Percentiles rank a stretch among this genome's conserved stretches.
phyloP scores from a whole-genome alignment of 1,140 invertebrate species.

The Meloidogyne hapla region DNA sequence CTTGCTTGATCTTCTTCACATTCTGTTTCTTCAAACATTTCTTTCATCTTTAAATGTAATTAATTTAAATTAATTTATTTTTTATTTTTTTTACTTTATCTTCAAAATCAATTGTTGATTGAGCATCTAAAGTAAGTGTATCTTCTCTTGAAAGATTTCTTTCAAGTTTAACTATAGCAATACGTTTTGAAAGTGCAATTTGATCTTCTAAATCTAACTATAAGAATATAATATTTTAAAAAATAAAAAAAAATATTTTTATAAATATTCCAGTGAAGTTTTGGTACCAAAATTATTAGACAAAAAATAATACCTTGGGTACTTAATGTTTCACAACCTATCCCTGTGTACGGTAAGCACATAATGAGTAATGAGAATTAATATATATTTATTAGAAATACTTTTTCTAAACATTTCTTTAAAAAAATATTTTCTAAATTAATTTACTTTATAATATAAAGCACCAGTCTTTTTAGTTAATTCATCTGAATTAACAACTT shows the following conservation, averaged over 20 bases:
- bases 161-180: slow-evolving; percentile 58
- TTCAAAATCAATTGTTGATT: slow-evolving; percentile 60
- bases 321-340: no score
- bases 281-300: no score
- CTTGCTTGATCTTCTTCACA: slow-evolving; percentile 39
- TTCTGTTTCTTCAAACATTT: slow-evolving; percentile 61
- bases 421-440: no score
- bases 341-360: no score
- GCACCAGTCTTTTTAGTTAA: slow-evolving; percentile 50
- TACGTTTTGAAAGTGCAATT: slow-evolving; percentile 53
- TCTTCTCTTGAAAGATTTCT: slow-evolving; percentile 60
- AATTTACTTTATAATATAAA: slow-evolving; percentile 37
- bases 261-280: no score
- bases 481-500: slow-evolving; percentile 51
- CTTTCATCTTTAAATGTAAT: slow-evolving; percentile 52
- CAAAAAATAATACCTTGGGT: no score
- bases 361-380: no score
- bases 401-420: no score
- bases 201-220: slow-evolving; percentile 58
- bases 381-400: no score
- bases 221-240: slow-evolving; percentile 18
- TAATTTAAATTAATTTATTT: no score
- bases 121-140: slow-evolving; percentile 59
- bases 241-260: no score
- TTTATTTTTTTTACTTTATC: slow-evolving; percentile 47